Conservation (phyloP, 2,888 invertebrate species). For the Diloba caeruleocephala region DNA sequence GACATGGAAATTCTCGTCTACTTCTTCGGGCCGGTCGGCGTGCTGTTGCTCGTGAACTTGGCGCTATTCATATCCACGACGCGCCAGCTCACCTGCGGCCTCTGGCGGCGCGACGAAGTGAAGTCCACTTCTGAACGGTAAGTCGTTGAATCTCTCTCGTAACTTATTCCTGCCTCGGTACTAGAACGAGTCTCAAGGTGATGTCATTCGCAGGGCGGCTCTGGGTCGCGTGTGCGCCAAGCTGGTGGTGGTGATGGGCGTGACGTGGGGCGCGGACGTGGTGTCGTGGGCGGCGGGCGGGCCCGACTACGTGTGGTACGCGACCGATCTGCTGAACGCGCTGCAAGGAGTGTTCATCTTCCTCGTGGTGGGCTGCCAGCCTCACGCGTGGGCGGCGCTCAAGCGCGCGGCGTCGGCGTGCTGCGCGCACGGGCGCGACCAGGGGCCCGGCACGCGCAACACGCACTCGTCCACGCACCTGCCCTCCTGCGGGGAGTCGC, state of each 20-base stretch:
- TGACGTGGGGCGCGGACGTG: conserved; percentile 92
- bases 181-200: neutral
- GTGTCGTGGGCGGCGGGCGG: conserved; percentile 95
- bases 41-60: conserved; percentile 93
- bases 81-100: conserved; percentile 95
- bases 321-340: conserved; percentile 95
- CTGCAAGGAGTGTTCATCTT: conserved; percentile 96
- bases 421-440: conserved; percentile 89
- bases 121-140: conserved; percentile 91
- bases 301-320: conserved; percentile 94
- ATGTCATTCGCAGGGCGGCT: conserved; percentile 89
- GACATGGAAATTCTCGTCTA: conserved; percentile 94
- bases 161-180: neutral
- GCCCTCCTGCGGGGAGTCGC: conserved; percentile 94
- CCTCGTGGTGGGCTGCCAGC: conserved; percentile 96
- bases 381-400: conserved; percentile 91
- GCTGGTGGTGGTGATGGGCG: conserved; percentile 91
- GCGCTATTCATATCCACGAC: conserved; percentile 94
- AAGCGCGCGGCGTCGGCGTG: conserved; percentile 74
- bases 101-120: conserved; percentile 96
- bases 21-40: conserved; percentile 95
- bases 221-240: conserved; percentile 95
- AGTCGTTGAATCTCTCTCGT: conserved; percentile 16
- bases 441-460: conserved; percentile 62
- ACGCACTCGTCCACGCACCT: conserved; percentile 94